Percentiles rank a stretch among this genome's conserved stretches.
Conservation (phyloP, 2,888 invertebrate species). For the Sipunculus nudus region DNA sequence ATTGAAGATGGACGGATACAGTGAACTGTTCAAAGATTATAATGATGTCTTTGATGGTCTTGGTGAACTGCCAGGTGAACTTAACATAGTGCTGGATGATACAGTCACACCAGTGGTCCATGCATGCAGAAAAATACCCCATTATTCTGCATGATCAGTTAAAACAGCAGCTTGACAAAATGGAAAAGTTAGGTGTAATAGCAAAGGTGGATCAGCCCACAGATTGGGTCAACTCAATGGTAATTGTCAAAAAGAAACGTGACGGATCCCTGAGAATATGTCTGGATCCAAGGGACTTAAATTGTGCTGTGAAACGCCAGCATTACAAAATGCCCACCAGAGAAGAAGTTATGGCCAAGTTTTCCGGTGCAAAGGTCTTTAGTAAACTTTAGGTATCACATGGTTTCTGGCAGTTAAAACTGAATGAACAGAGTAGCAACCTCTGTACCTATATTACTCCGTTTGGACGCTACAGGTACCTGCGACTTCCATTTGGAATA, state of each 20-base stretch:
- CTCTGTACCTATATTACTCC: constrained; percentile 36
- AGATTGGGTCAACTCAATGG: constrained; percentile 41
- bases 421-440: constrained; percentile 18
- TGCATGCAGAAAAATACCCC: constrained; percentile 32
- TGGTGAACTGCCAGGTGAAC: constrained; percentile 35
- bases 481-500: constrained; percentile 11
- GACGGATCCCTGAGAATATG: constrained; percentile 40
- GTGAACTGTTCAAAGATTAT: too few species aligned
- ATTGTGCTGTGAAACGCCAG: constrained; percentile 32
- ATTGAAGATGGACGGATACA: too few species aligned
- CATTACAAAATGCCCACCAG: constrained; percentile 38
- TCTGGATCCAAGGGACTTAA: constrained; percentile 41
- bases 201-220: constrained; percentile 38
- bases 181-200: constrained; percentile 32
- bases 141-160: constrained; percentile 29
- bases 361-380: constrained; percentile 29
- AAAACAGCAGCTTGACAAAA: constrained; percentile 30
- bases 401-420: constrained; percentile 38
- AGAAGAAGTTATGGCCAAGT: constrained; percentile 37
- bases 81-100: constrained; percentile 24
- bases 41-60: constrained; percentile 34
- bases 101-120: constrained; percentile 33
- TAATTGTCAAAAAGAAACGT: constrained; percentile 31
- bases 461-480: constrained; percentile 23
- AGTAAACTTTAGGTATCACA: constrained; percentile 32